Evolutionary conservation across 2,113 vertebrate genomes (phyloP).

Genomic region (Capricornis sumatraensis): DNA sequence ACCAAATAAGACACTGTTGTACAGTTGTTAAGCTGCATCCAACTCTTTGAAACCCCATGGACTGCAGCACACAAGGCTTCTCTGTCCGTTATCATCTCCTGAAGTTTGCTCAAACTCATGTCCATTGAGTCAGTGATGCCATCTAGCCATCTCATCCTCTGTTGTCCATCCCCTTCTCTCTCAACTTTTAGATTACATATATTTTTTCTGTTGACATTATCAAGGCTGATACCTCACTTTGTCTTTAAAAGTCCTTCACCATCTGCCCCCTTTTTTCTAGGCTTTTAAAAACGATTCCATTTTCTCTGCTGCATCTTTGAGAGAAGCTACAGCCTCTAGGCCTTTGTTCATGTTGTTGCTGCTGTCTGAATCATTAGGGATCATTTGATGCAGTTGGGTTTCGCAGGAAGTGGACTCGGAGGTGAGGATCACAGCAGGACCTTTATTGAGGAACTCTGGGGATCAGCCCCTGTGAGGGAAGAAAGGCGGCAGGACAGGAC

Average conservation of each 20-base stretch:
- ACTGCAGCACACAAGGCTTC: background rate
- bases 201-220: background rate
- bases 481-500: background rate
- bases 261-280: background rate
- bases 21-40: background rate
- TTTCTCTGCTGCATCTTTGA: background rate
- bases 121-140: background rate
- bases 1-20: background rate
- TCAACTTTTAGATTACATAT: background rate
- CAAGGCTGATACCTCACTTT: background rate
- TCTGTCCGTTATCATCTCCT: background rate
- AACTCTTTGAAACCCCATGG: background rate
- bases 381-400: background rate
- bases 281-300: background rate
- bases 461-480: background rate
- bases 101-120: background rate
- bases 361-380: background rate
- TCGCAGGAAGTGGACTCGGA: background rate
- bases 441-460: background rate
- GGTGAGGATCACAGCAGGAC: background rate
- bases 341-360: background rate
- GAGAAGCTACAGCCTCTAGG: background rate
- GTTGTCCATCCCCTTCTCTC: no score
- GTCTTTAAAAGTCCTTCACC: background rate
- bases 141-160: background rate